A percentile compares a stretch with the other conserved stretches of the same genome.
Evolutionary conservation across 2,888 invertebrate genomes (phyloP).

Genomic region (Lithophane semibrunnea): DNA sequence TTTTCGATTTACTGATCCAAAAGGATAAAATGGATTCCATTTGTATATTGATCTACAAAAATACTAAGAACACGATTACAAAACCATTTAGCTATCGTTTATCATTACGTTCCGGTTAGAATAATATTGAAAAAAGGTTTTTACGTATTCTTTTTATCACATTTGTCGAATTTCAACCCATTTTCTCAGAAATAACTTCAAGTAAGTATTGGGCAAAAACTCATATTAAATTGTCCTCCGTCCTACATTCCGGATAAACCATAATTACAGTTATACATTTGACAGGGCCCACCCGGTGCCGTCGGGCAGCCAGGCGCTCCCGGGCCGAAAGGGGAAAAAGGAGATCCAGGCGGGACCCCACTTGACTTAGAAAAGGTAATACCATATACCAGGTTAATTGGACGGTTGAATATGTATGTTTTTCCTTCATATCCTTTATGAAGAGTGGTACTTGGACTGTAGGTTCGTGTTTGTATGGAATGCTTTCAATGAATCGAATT

Average conservation of each 20-base stretch:
- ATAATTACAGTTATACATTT: conserved; percentile 64
- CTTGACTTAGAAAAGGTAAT: conserved; percentile 86
- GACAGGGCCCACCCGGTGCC: conserved; percentile 93
- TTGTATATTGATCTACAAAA: not conserved
- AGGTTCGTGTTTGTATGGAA: not conserved
- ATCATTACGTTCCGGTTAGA: not conserved
- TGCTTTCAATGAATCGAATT: conserved; percentile 29
- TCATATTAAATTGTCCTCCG: conserved; percentile 11
- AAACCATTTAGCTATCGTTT: not conserved
- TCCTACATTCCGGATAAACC: conserved; percentile 51
- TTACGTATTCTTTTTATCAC: not conserved
- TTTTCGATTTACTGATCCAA: not conserved
- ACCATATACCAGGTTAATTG: conserved; percentile 67
- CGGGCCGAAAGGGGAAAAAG: conserved; percentile 93
- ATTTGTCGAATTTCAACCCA: not conserved
- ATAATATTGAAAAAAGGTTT: not conserved
- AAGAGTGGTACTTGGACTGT: conserved; percentile 29
- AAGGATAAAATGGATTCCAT: not conserved
- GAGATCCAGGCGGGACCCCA: conserved; percentile 90
- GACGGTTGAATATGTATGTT: conserved; percentile 64
- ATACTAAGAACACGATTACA: not conserved
- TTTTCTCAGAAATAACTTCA: conserved; percentile 14
- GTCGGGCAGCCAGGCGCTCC: conserved; percentile 91
- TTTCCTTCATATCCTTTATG: conserved; percentile 41
- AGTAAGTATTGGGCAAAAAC: conserved; percentile 2